phyloP scores from a whole-genome alignment of 2,113 vertebrate genomes.

The Pluvianellus socialis region DNA sequence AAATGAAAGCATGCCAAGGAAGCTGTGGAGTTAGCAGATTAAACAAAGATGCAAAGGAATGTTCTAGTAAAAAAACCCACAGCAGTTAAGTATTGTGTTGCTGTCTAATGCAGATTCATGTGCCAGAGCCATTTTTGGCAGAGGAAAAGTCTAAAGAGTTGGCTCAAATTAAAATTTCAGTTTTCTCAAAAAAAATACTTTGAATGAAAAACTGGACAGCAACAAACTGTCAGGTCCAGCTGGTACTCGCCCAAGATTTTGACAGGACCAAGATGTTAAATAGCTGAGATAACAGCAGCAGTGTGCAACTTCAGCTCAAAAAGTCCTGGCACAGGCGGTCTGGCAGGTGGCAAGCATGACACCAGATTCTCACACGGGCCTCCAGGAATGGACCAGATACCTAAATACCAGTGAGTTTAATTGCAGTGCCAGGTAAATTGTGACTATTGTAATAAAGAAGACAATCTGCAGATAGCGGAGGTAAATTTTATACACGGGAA shows the following conservation, averaged over 20 bases:
- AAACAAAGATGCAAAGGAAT: background rate
- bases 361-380: background rate
- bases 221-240: background rate
- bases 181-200: background rate
- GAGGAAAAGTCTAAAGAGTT: background rate
- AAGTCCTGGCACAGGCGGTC: background rate
- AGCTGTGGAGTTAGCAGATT: background rate
- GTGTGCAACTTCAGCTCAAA: background rate
- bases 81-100: background rate
- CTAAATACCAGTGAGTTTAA: background rate
- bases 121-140: background rate
- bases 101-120: background rate
- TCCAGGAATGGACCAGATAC: background rate
- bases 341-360: background rate
- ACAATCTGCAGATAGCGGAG: background rate
- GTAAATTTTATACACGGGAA: background rate
- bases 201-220: background rate
- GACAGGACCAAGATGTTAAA: background rate
- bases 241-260: background rate
- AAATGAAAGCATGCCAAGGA: background rate
- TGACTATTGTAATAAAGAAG: background rate
- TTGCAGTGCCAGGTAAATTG: background rate
- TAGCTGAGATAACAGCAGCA: background rate
- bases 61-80: background rate
- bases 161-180: background rate